A percentile compares a stretch with the other conserved stretches of the same genome.
Evolutionary conservation across 2,888 invertebrate genomes (phyloP).

Genomic region (Ennomos erosarius): DNA sequence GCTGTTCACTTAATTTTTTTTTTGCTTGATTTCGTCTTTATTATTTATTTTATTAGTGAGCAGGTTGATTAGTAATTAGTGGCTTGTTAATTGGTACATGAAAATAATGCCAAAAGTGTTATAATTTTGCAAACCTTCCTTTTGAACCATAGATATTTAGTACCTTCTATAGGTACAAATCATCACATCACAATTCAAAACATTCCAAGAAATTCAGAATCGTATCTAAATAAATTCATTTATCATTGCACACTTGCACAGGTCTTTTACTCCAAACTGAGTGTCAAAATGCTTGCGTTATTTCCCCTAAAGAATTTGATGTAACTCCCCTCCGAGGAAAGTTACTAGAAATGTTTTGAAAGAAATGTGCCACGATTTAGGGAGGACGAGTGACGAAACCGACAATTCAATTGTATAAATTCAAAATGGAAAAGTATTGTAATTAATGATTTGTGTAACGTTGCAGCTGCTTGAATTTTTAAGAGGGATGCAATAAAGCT

Average conservation of each 20-base stretch:
- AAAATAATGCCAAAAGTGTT: no score
- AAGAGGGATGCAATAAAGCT: conserved; percentile 16
- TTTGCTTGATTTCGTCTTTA: neutral
- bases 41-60: no score
- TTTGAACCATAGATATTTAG: no score
- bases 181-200: no score
- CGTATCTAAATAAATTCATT: neutral
- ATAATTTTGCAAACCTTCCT: no score
- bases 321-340: conserved; percentile 53
- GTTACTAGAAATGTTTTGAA: conserved; percentile 46
- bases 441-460: conserved; percentile 33
- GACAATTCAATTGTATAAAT: conserved; percentile 36
- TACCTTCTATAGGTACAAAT: no score
- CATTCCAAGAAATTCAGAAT: no score
- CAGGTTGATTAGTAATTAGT: no score
- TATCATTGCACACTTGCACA: neutral
- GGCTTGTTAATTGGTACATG: no score
- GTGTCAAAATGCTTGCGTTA: neutral
- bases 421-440: conserved; percentile 37
- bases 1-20: neutral
- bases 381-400: conserved; percentile 35
- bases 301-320: conserved; percentile 13
- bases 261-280: neutral
- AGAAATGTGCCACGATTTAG: conserved; percentile 42
- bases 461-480: conserved; percentile 4